Evolutionary conservation across 2,113 vertebrate genomes (phyloP), one percentile per base, ranked within the genome.

Genomic region (Microtus richardsoni): DNA sequence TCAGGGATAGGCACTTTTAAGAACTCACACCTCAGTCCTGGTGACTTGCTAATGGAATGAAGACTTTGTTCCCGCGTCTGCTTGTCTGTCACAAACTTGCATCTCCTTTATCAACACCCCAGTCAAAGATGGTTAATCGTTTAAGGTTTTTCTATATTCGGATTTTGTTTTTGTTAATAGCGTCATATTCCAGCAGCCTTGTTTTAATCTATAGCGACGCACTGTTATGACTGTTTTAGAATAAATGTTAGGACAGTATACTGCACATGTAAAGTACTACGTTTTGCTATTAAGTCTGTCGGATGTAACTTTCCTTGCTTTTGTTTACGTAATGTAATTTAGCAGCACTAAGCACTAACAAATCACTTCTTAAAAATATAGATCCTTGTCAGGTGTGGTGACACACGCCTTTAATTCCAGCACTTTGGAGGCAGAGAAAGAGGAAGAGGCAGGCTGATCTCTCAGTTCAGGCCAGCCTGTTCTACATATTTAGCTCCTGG

Each of bases 1-100:
- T 98, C 12, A 98, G 98, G 97, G 97, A 97, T 41, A 12, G 1
- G 19, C 39, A 24, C n/a, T 24, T 73, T 73, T 58, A 41, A 24
- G 39, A 41, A 24, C 8, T 39, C 36, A 73, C 19, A 39, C 70
- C 19, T 73, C 19, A 73, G 19, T 22, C 14, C 21, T 41, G 39
- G n/a, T 39, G 9, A 41, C 71, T 24, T 9, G 21, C 39, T 74
- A 74, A 22, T 41, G n/a, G 21, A 41, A 73, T 24, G 71, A 41
- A n/a, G 71, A 9, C 54, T 36, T 73, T 24, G 7, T 73, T 73
- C 7, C 19, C 22, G 9, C 22, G 36, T 74, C 71, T 41, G 4
- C 39, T 41, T 74, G 39, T 70, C 14, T 74, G n/a, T 70, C 5
- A 36, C 30, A 68, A 68, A 33, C 10, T 68, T 33, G 64, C n/a